Evolutionary conservation across 2,113 vertebrate species (phyloP).

Genomic region (Lethenteron reissneri): DNA sequence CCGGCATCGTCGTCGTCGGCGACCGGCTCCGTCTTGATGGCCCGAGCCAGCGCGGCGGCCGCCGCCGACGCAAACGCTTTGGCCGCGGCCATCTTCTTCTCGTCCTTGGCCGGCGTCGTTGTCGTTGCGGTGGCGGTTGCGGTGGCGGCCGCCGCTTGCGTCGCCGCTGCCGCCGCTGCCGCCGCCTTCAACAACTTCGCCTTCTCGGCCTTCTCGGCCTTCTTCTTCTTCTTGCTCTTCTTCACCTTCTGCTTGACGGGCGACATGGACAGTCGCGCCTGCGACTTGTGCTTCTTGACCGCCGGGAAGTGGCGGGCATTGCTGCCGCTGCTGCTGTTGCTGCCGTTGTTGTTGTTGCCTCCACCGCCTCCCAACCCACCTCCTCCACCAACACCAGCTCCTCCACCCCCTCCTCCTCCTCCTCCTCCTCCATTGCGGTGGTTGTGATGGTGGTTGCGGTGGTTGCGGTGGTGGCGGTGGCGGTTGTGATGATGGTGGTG

Average conservation of each 20-base stretch:
- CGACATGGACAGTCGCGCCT: slow-evolving; percentile 3
- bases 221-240: slow-evolving; percentile 2
- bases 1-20: not conserved
- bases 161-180: not conserved
- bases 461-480: no score
- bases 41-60: not conserved
- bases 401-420: slow-evolving; percentile 7
- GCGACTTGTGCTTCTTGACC: not conserved
- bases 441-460: no score
- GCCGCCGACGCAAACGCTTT: not conserved
- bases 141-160: not conserved
- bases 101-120: not conserved
- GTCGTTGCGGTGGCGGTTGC: not conserved
- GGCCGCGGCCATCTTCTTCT: not conserved
- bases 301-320: no score
- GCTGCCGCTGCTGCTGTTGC: no score
- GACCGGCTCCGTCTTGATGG: not conserved
- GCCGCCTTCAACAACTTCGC: not conserved
- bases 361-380: not conserved
- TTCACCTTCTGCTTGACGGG: not conserved
- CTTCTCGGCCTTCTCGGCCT: not conserved
- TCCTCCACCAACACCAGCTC: not conserved
- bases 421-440: not conserved
- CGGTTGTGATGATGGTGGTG: not conserved
- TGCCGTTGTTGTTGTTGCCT: no score